Evolutionary conservation across 2,888 invertebrate genomes (phyloP), one percentile per base, ranked within the genome.

Genomic region (Scaptomyza tumidula): DNA sequence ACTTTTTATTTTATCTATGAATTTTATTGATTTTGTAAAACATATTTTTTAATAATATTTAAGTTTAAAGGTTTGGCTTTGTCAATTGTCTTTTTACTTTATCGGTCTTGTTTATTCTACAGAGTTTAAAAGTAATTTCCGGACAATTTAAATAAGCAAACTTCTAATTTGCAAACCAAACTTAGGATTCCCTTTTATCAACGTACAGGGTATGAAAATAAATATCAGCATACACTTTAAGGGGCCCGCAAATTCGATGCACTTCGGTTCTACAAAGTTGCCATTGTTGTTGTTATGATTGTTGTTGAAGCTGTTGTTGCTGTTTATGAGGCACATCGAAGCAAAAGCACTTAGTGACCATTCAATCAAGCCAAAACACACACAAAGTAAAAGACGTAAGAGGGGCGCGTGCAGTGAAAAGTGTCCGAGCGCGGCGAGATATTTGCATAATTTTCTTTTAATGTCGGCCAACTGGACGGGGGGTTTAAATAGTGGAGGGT

Each of bases 381-480:
- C 11, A 27, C 33, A 16, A 16, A 16, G 31, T 9, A 29, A 6
- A 33, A 9, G 33, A 33, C 33, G 33, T 33, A 10, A 3, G 24
- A 19, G 46, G 35, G 14, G 19, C 31, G 24, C 16, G 29, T 13
- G 33, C 68, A 63, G 66, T 73, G 68, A 63, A 84, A 80, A 84
- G 74, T 80, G 75, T 78, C 64, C 81, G 69, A 80, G 83, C 78
- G 76, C 62, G 76, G 67, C 70, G 66, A 58, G 55, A 73, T 81
- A 85, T 85, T 85, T 86, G 72, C 86, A 85, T 85, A 85, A 86
- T 81, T 70, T 80, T 71, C 72, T 71, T 69, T 81, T 66, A 71
- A 60, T 56, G 62, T 9, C 9, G 39, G 16, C 10, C 3, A 1
- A 13, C 11, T 0, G 41, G 31, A 41, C 7, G 14, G 7, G 0